phyloP scores from a whole-genome alignment of 1,140 invertebrate genomes.

The Heterodera schachtii region DNA sequence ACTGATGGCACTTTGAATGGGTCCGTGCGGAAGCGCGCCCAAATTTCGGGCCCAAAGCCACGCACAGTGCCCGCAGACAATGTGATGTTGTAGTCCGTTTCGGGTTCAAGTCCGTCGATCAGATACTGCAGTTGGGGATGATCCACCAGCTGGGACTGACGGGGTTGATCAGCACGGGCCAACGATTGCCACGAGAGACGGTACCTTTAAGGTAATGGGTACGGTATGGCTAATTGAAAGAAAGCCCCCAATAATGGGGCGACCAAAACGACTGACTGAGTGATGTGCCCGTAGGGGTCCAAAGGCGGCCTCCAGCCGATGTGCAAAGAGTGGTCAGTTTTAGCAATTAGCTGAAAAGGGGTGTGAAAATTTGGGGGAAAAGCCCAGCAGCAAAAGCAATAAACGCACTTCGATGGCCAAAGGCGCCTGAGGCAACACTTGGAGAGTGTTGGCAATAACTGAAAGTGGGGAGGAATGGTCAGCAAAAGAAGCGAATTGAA shows the following conservation, averaged over 20 bases:
- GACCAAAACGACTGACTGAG: slow-evolving; percentile 42
- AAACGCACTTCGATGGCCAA: slow-evolving; percentile 48
- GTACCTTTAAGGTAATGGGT: not conserved
- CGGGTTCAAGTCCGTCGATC: slow-evolving; percentile 59
- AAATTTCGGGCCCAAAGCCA: slow-evolving; percentile 61
- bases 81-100: slow-evolving; percentile 63
- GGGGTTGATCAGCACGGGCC: slow-evolving; percentile 51
- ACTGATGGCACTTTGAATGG: slow-evolving; percentile 61
- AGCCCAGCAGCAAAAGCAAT: no score
- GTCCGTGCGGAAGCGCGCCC: slow-evolving; percentile 62
- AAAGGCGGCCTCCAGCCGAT: slow-evolving; percentile 62
- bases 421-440: slow-evolving; percentile 65
- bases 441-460: slow-evolving; percentile 64
- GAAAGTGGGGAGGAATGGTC: not conserved
- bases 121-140: slow-evolving; percentile 63
- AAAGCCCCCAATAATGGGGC: not conserved
- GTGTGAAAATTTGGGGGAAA: not conserved
- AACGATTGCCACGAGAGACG: slow-evolving; percentile 53
- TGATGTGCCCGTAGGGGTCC: slow-evolving; percentile 60
- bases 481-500: no score
- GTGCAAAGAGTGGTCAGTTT: slow-evolving; percentile 66
- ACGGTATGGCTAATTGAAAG: no score
- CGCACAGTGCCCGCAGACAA: slow-evolving; percentile 59
- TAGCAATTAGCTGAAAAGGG: slow-evolving; percentile 51
- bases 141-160: slow-evolving; percentile 56